These are phyloP conservation scores for Poecilia picta DNA, from an alignment of 2,797 vertebrate species.

Conservation along the genomic window DNA sequence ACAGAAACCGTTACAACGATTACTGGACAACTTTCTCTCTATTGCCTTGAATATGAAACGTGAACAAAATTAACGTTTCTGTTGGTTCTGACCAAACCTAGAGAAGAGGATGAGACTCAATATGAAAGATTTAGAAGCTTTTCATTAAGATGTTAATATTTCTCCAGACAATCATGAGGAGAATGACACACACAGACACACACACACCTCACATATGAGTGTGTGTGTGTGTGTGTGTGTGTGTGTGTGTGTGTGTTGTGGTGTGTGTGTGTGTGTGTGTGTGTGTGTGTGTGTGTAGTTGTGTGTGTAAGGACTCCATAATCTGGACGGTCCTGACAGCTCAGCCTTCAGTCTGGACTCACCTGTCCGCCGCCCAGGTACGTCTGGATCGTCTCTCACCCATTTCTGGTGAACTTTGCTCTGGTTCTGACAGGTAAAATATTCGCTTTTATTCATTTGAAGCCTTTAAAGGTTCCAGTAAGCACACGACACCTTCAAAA, in stretches of 20 bases:
- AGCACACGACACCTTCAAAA: neutral
- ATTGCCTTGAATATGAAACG: neutral
- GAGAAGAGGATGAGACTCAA: neutral
- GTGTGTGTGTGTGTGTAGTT: too few species aligned
- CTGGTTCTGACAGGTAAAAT: neutral
- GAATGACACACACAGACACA: too few species aligned
- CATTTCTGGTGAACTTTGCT: neutral
- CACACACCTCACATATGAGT: too few species aligned
- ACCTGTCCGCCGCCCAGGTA: constrained; percentile 9
- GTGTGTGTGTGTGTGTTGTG: too few species aligned
- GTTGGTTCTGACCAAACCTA: neutral
- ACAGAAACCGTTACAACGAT: too few species aligned
- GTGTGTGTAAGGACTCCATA: too few species aligned
- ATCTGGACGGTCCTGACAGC: too few species aligned
- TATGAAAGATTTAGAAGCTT: neutral
- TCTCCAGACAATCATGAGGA: neutral
- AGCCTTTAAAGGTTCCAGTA: neutral
- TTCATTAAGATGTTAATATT: neutral
- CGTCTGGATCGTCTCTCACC: neutral
- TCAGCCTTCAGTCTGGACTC: too few species aligned
- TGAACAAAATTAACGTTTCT: neutral
- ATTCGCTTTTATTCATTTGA: neutral
- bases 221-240: too few species aligned
- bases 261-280: too few species aligned
- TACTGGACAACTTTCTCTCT: neutral